Conservation (phyloP, 2,888 invertebrate genomes). For the Gnatocerus cornutus region DNA sequence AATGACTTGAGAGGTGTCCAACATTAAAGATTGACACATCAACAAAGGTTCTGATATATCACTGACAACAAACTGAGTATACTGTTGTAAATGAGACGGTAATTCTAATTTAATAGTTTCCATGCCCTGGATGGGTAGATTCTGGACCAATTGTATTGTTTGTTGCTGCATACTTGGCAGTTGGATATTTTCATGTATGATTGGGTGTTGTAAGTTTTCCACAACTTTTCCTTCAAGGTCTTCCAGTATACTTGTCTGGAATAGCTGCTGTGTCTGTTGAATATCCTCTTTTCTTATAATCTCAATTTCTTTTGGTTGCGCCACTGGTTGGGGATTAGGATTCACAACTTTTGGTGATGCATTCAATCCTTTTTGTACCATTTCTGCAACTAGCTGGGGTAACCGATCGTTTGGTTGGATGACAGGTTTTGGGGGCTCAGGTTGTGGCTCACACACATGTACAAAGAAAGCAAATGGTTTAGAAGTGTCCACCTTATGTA, state of each 20-base stretch:
- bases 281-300: slow-evolving; percentile 24
- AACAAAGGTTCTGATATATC: slow-evolving; percentile 64
- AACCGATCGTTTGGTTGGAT: slow-evolving; percentile 63
- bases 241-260: slow-evolving; percentile 30
- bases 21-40: slow-evolving; percentile 67
- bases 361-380: slow-evolving; percentile 65
- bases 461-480: slow-evolving; percentile 66
- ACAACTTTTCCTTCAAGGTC: slow-evolving; percentile 30
- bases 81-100: slow-evolving; percentile 54
- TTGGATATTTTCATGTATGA: slow-evolving; percentile 49
- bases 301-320: slow-evolving; percentile 17
- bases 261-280: slow-evolving; percentile 16
- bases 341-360: slow-evolving; percentile 58
- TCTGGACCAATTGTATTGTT: slow-evolving; percentile 56
- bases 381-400: slow-evolving; percentile 65
- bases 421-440: slow-evolving; percentile 62
- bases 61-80: slow-evolving; percentile 64
- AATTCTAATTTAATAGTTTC: slow-evolving; percentile 62
- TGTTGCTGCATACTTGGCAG: slow-evolving; percentile 48
- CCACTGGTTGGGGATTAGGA: slow-evolving; percentile 36
- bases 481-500: slow-evolving; percentile 64
- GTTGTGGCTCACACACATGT: slow-evolving; percentile 66
- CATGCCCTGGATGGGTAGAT: slow-evolving; percentile 61
- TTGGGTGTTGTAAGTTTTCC: slow-evolving; percentile 29
- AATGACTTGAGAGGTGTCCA: slow-evolving; percentile 66